A percentile compares a stretch with the other conserved stretches of the same genome.
These are phyloP conservation scores for Pica pica DNA, from an alignment of 2,113 vertebrate genomes.

Conservation along the genomic window DNA sequence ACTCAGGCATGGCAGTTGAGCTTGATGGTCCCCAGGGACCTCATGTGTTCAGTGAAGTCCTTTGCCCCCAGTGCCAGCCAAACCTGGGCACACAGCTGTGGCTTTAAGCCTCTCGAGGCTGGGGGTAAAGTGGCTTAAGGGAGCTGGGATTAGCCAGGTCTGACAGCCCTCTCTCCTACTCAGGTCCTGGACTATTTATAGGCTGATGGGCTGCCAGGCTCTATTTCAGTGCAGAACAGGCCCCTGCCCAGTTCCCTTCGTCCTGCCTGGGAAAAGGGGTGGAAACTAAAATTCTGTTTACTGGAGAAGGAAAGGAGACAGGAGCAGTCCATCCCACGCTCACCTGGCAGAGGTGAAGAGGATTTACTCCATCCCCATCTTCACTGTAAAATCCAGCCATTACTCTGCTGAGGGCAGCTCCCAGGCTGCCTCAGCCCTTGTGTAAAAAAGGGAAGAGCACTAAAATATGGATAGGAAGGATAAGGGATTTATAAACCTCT, in stretches of 20 bases:
- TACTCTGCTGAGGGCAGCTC: neutral
- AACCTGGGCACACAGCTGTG: neutral
- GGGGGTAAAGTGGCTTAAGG: neutral
- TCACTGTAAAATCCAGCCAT: neutral
- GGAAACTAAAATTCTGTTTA: neutral
- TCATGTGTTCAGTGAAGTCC: accelerated
- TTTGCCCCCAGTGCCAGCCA: neutral
- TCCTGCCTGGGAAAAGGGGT: neutral
- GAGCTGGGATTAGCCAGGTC: constrained; percentile 27
- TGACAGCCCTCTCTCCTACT: neutral
- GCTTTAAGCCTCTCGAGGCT: neutral
- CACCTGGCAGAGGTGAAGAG: neutral
- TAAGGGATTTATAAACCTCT: neutral
- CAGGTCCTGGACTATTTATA: constrained; percentile 28
- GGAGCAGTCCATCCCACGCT: neutral
- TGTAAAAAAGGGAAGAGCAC: neutral
- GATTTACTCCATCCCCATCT: neutral
- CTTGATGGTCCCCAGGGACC: neutral
- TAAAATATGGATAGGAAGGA: neutral
- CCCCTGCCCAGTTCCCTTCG: neutral
- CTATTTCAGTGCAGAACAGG: neutral
- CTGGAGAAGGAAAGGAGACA: neutral
- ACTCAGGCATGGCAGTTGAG: accelerated
- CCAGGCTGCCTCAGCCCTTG: neutral
- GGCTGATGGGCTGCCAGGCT: neutral